These are phyloP conservation scores for Sciaenops ocellatus DNA, from an alignment of 2,797 vertebrate species.

Conservation along the genomic window DNA sequence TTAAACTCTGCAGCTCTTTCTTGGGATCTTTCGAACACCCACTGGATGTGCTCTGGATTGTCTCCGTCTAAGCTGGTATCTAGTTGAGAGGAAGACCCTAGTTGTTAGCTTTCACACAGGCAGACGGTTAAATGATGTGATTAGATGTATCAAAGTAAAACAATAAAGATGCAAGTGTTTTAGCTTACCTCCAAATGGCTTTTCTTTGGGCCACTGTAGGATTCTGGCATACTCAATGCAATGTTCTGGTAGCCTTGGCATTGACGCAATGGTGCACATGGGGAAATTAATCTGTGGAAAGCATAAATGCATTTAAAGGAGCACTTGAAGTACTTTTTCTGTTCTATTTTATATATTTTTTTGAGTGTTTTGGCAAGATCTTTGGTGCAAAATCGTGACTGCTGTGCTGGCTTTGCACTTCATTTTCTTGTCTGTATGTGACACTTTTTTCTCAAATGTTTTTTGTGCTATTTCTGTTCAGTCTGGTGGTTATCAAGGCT, in stretches of 20 bases:
- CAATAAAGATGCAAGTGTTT: not conserved
- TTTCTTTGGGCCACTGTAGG: slow-evolving; percentile 96
- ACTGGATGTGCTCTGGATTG: slow-evolving; percentile 96
- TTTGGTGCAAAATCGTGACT: not conserved
- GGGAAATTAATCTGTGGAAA: slow-evolving; percentile 94
- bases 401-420: not conserved
- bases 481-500: not conserved
- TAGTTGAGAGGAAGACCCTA: slow-evolving; percentile 55
- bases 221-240: slow-evolving; percentile 96
- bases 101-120: not conserved
- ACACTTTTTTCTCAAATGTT: not conserved
- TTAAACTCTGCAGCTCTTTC: slow-evolving; percentile 94
- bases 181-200: slow-evolving; percentile 94
- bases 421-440: not conserved
- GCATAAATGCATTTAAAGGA: slow-evolving; percentile 1
- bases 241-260: slow-evolving; percentile 97
- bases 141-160: not conserved
- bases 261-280: slow-evolving; percentile 98
- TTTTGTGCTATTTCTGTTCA: not conserved
- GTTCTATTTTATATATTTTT: not conserved
- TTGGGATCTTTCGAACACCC: slow-evolving; percentile 93
- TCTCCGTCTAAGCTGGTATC: slow-evolving; percentile 93
- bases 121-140: not conserved
- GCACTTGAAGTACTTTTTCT: too few species aligned
- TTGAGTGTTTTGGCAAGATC: not conserved